Evolutionary conservation across 2,888 invertebrate species (phyloP), one percentile per base, ranked within the genome.

Genomic region (Harmothoe impar): DNA sequence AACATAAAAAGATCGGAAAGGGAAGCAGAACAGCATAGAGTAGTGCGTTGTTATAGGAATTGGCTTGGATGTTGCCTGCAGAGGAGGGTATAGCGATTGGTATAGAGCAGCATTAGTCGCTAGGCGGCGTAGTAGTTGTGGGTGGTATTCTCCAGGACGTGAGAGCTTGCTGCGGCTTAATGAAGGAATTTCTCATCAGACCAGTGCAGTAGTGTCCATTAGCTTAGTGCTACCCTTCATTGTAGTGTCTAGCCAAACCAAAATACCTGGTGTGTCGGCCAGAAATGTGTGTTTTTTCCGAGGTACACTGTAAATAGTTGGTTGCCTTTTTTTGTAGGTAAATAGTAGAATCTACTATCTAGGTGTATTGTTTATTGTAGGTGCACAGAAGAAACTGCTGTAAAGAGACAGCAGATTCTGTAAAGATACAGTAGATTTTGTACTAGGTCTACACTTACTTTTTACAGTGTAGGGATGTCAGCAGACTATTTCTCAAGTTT

Each of bases 141-240:
- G 25, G 72, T 72, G 29, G 29, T 25, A 72, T 29, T n/a, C 72
- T 72, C 15, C 72, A n/a, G 29, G 3, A 25, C 25, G 15, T 29
- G 72, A 23, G 72, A 15, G n/a, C 25, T n/a, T 29, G 29, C 72
- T 25, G 29, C 25, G 25, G 31, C 25, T 25, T 72, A 72, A 29
- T 25, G 72, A 72, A 29, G 72, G 29, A 7, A 72, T 72, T 72
- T 72, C 72, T 72, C 72, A 72, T 72, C 29, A 72, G 29, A 25
- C 72, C 72, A 43, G 5, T 7, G 5, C 25, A 72, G 25, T 25
- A 29, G 72, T 72, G 72, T 29, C 29, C 72, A 72, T 72, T 72
- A 72, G 29, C 62, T 62, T 15, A 20, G 20, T n/a, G 7, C 62
- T 20, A 62, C 43, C 43, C 43, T 43, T 43, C 43, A 43, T 43